Percentiles rank a stretch among this genome's conserved stretches.
These are phyloP conservation scores for Steinernema khuongi DNA, from an alignment of 1,140 invertebrate genomes.

Conservation along the genomic window DNA sequence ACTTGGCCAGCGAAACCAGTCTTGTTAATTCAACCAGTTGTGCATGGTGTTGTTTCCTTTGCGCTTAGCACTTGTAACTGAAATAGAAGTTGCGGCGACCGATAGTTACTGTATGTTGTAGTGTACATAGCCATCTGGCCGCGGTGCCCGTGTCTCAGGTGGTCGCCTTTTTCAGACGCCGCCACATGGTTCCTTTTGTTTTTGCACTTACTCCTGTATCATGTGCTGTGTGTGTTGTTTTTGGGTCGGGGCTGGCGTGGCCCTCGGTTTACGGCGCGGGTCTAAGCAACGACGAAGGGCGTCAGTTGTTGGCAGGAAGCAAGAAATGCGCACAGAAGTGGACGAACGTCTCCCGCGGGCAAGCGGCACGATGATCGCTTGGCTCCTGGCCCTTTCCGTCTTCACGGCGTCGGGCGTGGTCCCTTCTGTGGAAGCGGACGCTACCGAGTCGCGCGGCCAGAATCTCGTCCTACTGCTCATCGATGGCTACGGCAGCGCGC, in stretches of 20 bases:
- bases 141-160: too few relatives aligned
- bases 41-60: not conserved
- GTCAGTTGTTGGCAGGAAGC: conserved; percentile 14
- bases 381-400: not conserved
- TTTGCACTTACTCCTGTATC: not conserved
- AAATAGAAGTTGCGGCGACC: too few relatives aligned
- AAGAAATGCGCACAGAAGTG: conserved; percentile 6
- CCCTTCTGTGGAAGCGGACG: not conserved
- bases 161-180: too few relatives aligned
- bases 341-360: conserved; percentile 11
- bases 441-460: conserved; percentile 35
- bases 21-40: not conserved
- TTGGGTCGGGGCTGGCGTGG: not conserved
- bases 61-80: not conserved
- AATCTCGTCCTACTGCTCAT: conserved; percentile 56
- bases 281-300: conserved; percentile 10
- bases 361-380: conserved; percentile 7
- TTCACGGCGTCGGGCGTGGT: not conserved
- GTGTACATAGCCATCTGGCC: too few relatives aligned
- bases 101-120: too few relatives aligned
- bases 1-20: not conserved
- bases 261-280: conserved; percentile 15
- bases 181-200: too few relatives aligned
- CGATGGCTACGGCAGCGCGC: conserved; percentile 52
- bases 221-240: conserved; percentile 4